Evolutionary conservation across 2,888 invertebrate genomes (phyloP).

Genomic region (Lumbricus terrestris): DNA sequence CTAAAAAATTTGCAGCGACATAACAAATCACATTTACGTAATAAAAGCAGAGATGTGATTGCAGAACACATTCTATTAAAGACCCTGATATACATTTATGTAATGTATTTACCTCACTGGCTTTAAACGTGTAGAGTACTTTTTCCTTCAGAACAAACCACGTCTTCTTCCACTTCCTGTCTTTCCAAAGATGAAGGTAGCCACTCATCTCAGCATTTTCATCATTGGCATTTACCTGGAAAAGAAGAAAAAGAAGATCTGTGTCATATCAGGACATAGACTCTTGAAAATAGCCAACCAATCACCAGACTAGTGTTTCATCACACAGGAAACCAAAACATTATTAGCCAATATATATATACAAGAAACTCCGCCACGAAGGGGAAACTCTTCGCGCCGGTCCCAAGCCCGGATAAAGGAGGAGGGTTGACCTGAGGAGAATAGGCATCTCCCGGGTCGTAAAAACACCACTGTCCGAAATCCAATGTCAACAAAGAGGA

Average conservation of each 20-base stretch:
- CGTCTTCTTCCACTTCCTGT: constrained; percentile 61
- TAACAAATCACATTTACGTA: background rate
- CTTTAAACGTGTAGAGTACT: constrained; percentile 59
- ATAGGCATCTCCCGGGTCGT: too few relatives aligned
- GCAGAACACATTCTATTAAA: background rate
- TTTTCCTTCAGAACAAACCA: constrained; percentile 67
- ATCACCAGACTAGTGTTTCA: too few relatives aligned
- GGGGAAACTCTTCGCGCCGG: too few relatives aligned
- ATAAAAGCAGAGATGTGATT: background rate
- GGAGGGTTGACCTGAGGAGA: too few relatives aligned
- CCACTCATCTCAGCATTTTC: constrained; percentile 64
- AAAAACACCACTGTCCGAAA: too few relatives aligned
- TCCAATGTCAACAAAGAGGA: too few relatives aligned
- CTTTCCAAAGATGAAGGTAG: constrained; percentile 60
- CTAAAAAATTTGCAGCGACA: background rate
- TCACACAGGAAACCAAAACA: too few relatives aligned
- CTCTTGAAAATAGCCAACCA: too few relatives aligned
- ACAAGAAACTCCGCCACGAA: too few relatives aligned
- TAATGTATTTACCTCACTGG: constrained; percentile 60
- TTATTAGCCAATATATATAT: too few relatives aligned
- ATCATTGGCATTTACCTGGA: constrained; percentile 64
- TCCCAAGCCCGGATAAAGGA: too few relatives aligned
- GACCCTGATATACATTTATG: background rate
- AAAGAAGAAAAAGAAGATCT: background rate
- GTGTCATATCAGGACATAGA: background rate